Base-by-base conservation (phyloP, 2,797 vertebrate species). In the Aeoliscus strigatus region DNA sequence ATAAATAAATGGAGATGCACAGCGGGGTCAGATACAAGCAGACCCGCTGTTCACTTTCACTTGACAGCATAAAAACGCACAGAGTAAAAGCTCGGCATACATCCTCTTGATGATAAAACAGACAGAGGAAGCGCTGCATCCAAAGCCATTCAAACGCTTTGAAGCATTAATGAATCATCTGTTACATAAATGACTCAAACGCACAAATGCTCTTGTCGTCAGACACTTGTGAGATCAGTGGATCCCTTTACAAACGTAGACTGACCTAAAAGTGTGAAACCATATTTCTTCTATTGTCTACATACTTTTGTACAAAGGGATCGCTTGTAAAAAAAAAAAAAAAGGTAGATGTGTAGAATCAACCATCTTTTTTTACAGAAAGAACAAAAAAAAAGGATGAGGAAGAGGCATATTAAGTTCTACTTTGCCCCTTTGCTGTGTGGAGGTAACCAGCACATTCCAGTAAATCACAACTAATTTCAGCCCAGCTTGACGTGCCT, bases 381-480 rank as follows among this genome's bases (percentile, higher is more conserved):
- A 25, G 27, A 40, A 14, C 29, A 9, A 9, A 14, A 27, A 31
- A 36, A 45, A 27, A 17, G 36, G 37, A 54, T n/a, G 23, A 39
- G 14, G 37, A 27, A 42, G 45, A 26, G 61, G 35, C 38, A 62
- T 58, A 70, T 67, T 76, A 75, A 66, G 51, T 51, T 48, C 14
- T 61, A 60, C 56, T 51, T 51, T 69, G 38, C 48, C 37, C 40
- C 41, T 50, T 56, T 60, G 60, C 60, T 72, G 68, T 70, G 68
- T 58, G 47, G 51, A 76, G 42, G 82, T 60, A 73, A 85, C 75
- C 73, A 77, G 79, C 65, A 79, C 79, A 82, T 86, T 86, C 85
- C 82, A 78, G 79, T 86, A 86, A 89, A 86, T 80, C 73, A 79
- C 73, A 77, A 74, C 57, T 65, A 70, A 82, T 80, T 84, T 84